These are phyloP conservation scores for Xestia sexstrigata DNA, from an alignment of 2,888 invertebrate genomes.

Conservation along the genomic window DNA sequence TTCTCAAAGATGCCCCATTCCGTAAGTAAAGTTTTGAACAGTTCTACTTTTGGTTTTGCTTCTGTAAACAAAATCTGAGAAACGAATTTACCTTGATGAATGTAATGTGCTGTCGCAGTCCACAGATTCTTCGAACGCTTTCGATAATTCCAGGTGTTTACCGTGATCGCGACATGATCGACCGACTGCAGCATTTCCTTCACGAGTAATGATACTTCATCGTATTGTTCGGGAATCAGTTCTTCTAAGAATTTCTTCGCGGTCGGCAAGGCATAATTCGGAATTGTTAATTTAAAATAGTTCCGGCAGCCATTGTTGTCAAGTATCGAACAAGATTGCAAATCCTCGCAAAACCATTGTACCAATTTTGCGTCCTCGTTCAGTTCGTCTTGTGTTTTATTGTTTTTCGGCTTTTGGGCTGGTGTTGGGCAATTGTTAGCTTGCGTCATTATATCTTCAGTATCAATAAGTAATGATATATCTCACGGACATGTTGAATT, in stretches of 20 bases:
- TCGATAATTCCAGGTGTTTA: not conserved
- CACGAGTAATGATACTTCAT: not conserved
- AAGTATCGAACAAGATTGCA: constrained; percentile 2
- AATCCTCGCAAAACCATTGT: constrained; percentile 24
- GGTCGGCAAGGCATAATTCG: constrained; percentile 16
- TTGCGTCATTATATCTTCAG: constrained; percentile 4
- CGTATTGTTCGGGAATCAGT: not conserved
- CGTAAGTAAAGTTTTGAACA: not conserved
- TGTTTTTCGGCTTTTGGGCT: not conserved
- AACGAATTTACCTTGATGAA: constrained; percentile 19
- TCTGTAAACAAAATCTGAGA: constrained; percentile 24
- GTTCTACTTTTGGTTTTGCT: not conserved
- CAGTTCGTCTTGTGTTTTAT: not conserved
- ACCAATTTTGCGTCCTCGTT: constrained; percentile 8
- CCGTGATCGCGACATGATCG: constrained; percentile 17
- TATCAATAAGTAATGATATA: not conserved
- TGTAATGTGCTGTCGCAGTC: constrained; percentile 16
- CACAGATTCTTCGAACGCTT: not conserved
- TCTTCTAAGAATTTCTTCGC: not conserved
- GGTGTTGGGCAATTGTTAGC: not conserved
- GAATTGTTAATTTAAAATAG: constrained; percentile 6
- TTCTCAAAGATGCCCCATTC: constrained; percentile 3
- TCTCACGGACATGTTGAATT: not conserved
- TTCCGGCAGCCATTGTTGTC: constrained; percentile 6
- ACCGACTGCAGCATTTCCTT: not conserved